These are phyloP conservation scores for Sparidentex hasta DNA, from an alignment of 2,797 vertebrate genomes.

Conservation along the genomic window DNA sequence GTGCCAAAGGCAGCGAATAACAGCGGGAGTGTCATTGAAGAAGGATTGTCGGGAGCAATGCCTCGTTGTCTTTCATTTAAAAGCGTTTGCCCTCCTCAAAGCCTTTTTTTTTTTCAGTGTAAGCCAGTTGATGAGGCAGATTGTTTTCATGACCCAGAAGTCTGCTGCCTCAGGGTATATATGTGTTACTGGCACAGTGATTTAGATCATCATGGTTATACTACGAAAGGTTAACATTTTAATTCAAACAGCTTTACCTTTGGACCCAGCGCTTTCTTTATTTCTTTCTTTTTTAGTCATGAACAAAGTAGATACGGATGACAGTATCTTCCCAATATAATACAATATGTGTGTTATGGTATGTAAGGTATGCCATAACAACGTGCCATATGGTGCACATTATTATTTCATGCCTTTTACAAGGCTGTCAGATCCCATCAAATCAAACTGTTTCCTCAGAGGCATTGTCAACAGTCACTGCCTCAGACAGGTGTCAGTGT, in stretches of 20 bases:
- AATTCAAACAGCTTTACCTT: conserved; percentile 42
- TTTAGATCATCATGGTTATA: conserved; percentile 55
- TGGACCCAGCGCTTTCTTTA: background rate
- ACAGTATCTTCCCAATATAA: background rate
- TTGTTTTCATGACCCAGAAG: conserved; percentile 75
- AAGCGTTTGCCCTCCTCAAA: conserved; percentile 67
- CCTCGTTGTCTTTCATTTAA: conserved; percentile 61
- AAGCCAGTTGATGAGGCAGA: conserved; percentile 57
- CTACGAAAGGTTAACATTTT: conserved; percentile 41
- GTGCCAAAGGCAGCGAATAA: conserved; percentile 57
- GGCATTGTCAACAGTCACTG: background rate
- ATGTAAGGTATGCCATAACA: conserved; percentile 19
- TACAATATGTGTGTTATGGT: conserved; percentile 1
- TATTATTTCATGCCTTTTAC: conserved; percentile 54
- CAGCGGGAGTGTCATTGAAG: conserved; percentile 58
- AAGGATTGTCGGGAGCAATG: conserved; percentile 42
- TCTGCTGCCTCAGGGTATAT: conserved; percentile 56
- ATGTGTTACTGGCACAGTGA: conserved; percentile 44
- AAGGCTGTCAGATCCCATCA: conserved; percentile 50
- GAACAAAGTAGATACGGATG: conserved; percentile 24
- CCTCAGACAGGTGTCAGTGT: conserved; percentile 36
- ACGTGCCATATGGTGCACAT: conserved; percentile 22
- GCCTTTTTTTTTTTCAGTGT: conserved; percentile 43
- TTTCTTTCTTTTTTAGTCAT: conserved; percentile 13
- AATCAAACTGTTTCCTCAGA: conserved; percentile 11